Conservation (phyloP, 35 echinoderm and acorn worm species). For the Ophioderma brevispina region DNA sequence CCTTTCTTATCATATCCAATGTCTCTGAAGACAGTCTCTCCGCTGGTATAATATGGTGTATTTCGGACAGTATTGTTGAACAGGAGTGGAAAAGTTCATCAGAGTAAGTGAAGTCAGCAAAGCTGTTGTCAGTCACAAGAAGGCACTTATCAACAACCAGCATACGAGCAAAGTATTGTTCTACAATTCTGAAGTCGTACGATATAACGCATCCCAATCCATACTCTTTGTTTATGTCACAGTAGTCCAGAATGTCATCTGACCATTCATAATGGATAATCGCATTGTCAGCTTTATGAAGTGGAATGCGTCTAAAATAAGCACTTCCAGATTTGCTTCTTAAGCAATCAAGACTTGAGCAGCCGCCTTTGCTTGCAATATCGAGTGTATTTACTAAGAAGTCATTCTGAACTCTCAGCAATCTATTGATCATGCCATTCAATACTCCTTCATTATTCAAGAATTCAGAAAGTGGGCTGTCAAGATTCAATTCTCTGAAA, state of each 20-base stretch:
- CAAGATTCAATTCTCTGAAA: background rate
- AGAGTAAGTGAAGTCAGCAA: conserved; percentile 8
- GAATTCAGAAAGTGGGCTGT: background rate
- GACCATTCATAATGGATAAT: background rate
- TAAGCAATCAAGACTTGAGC: conserved; percentile 3
- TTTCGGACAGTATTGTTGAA: background rate
- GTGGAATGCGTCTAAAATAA: conserved; percentile 2
- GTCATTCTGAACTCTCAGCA: conserved; percentile 11
- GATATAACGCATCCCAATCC: conserved; percentile 14
- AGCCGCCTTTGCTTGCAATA: background rate
- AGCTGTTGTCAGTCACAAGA: background rate
- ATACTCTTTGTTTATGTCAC: conserved; percentile 32
- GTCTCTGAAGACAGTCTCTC: conserved; percentile 3
- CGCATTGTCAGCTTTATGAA: background rate
- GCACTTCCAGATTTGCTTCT: background rate
- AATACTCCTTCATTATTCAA: background rate
- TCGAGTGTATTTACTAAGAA: conserved; percentile 2
- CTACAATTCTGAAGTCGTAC: conserved; percentile 13
- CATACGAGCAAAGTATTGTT: conserved; percentile 1
- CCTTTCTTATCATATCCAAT: background rate
- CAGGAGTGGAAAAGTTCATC: conserved; percentile 26
- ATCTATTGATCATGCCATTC: conserved; percentile 8
- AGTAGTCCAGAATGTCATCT: background rate
- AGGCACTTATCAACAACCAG: conserved; percentile 19
- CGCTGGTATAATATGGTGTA: background rate